Base-by-base conservation (phyloP, 2,888 invertebrate genomes). In the Xiphydria camelus region DNA sequence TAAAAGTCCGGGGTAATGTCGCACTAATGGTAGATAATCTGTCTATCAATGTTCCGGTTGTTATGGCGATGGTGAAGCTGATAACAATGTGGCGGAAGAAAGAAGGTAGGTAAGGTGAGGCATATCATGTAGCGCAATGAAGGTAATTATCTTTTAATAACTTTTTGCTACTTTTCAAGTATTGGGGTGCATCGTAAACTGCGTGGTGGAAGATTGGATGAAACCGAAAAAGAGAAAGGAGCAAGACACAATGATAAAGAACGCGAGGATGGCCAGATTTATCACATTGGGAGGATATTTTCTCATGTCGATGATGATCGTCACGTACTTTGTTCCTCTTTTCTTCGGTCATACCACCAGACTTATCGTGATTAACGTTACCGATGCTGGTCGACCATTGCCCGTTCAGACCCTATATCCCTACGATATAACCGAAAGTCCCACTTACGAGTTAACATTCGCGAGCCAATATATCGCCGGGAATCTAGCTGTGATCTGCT, bases 131-230 rank as follows among this genome's bases (percentile, higher is more conserved):
- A n/a, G n/a, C n/a, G n/a, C n/a, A n/a, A n/a, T n/a, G n/a, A n/a
- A n/a, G n/a, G n/a, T n/a, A n/a, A n/a, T n/a, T n/a, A n/a, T n/a
- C n/a, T n/a, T n/a, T n/a, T n/a, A n/a, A n/a, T n/a, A n/a, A n/a
- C n/a, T n/a, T n/a, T n/a, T n/a, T n/a, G n/a, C n/a, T n/a, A n/a
- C n/a, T n/a, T n/a, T n/a, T n/a, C n/a, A n/a, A n/a, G n/a, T n/a
- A n/a, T n/a, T n/a, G n/a, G n/a, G n/a, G n/a, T n/a, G n/a, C n/a
- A n/a, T n/a, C n/a, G n/a, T n/a, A n/a, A n/a, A n/a, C n/a, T 35
- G 17, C 21, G 53, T 62, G 19, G 12, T 43, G 2, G 26, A 44
- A 1, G 59, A 62, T 14, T 63, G 61, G 62, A 6, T 33, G 2
- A 14, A 22, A 3, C 21, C 43, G 19, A 35, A 35, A n/a, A 9